These are phyloP conservation scores for Xestoiulus laeticollis DNA, from an alignment of 2,888 invertebrate species.

Conservation along the genomic window DNA sequence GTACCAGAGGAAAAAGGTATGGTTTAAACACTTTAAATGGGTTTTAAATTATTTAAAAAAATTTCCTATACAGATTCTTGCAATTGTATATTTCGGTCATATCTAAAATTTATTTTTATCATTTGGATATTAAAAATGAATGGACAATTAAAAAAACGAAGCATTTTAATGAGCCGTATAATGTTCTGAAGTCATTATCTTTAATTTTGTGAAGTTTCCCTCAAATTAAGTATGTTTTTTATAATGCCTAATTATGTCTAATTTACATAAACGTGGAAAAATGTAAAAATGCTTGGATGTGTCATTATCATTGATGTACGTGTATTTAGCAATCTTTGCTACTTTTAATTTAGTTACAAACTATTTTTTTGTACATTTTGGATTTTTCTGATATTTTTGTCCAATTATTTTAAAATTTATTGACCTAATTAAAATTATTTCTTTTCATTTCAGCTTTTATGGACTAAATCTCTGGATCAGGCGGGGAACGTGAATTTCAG, in stretches of 20 bases:
- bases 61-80: no score
- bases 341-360: background rate
- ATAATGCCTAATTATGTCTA: background rate
- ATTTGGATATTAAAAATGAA: background rate
- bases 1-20: conserved; percentile 49
- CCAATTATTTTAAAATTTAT: conserved; percentile 36
- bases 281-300: background rate
- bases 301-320: background rate
- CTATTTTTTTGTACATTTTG: background rate
- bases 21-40: background rate
- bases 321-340: background rate
- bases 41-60: no score
- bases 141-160: background rate
- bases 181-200: background rate
- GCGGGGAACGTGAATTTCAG: conserved; percentile 56
- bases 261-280: conserved; percentile 32
- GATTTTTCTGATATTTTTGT: background rate
- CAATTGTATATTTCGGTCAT: background rate
- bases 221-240: background rate
- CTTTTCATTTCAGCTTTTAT: conserved; percentile 53
- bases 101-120: background rate
- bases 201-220: background rate
- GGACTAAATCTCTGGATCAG: conserved; percentile 56
- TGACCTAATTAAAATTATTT: background rate
- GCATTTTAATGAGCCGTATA: background rate